Percentiles rank a stretch among this genome's conserved stretches.
Evolutionary conservation across 23 tunicate genomes (phyloP).

Genomic region (Corella eumyota): DNA sequence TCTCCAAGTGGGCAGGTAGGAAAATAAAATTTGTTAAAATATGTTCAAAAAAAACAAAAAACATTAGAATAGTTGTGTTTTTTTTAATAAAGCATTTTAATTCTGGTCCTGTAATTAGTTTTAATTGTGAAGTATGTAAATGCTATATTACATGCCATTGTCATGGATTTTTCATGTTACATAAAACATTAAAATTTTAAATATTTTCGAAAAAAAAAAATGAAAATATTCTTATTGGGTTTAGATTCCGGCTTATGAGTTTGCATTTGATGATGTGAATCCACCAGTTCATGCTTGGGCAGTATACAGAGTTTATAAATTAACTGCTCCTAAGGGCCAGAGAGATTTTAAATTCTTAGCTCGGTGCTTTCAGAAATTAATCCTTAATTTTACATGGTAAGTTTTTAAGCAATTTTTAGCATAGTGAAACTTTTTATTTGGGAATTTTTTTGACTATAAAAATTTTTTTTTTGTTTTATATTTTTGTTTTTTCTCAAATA

Average conservation of each 20-base stretch:
- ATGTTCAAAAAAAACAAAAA: too few relatives aligned
- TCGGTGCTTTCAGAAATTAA: slow-evolving; percentile 81
- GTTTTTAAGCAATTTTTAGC: not conserved
- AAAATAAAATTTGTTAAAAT: not conserved
- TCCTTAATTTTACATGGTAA: slow-evolving; percentile 84
- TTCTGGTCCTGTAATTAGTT: too few relatives aligned
- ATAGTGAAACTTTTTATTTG: not conserved
- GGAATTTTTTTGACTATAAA: too few relatives aligned
- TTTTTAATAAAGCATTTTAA: too few relatives aligned
- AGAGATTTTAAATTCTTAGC: slow-evolving; percentile 55
- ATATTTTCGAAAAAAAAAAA: not conserved
- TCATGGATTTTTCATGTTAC: too few relatives aligned
- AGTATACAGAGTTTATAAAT: slow-evolving; percentile 76
- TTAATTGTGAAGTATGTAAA: too few relatives aligned
- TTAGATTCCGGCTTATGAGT: slow-evolving; percentile 94
- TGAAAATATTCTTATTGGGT: too few relatives aligned
- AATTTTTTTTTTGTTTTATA: not conserved
- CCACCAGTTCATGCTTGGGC: slow-evolving; percentile 97
- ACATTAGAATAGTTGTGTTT: too few relatives aligned
- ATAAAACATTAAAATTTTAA: not conserved
- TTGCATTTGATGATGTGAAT: slow-evolving; percentile 92
- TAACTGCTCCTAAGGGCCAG: slow-evolving; percentile 89
- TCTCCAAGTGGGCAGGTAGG: slow-evolving; percentile 86
- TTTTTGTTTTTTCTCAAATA: not conserved
- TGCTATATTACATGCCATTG: too few relatives aligned